phyloP scores from a whole-genome alignment of 2,113 vertebrate species.

The Sander vitreus region DNA sequence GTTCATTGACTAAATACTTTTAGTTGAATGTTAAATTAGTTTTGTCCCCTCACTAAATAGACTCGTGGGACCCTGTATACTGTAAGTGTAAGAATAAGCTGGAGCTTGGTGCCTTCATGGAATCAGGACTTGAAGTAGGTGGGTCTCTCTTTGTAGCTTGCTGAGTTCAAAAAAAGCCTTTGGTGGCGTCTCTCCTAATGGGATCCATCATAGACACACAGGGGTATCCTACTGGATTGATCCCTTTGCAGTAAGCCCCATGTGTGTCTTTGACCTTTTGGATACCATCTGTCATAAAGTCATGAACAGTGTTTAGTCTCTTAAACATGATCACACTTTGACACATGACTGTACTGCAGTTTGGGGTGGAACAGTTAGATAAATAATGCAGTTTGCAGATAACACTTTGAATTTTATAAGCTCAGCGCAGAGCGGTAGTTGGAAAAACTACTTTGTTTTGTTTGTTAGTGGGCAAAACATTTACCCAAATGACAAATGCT shows the following conservation, averaged over 20 bases:
- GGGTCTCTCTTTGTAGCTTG: conserved; percentile 77
- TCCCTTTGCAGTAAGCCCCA: conserved; percentile 67
- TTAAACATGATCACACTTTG: conserved; percentile 22
- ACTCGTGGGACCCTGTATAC: conserved; percentile 28
- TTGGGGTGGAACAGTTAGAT: not conserved
- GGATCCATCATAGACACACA: conserved; percentile 54
- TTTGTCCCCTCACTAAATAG: conserved; percentile 42
- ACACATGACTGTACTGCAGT: conserved; percentile 6
- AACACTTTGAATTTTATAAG: not conserved
- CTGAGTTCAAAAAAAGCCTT: conserved; percentile 81
- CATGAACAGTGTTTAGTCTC: conserved; percentile 50
- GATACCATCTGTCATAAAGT: conserved; percentile 70
- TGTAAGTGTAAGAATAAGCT: conserved; percentile 47
- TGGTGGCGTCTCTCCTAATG: conserved; percentile 66
- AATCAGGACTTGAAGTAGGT: conserved; percentile 43
- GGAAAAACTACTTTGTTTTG: not conserved
- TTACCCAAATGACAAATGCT: not conserved
- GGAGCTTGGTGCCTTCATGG: conserved; percentile 51
- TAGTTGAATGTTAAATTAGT: conserved; percentile 39
- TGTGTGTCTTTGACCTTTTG: conserved; percentile 83
- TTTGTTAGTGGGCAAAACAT: not conserved
- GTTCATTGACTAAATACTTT: conserved; percentile 14
- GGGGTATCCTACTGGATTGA: conserved; percentile 63
- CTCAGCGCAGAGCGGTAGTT: not conserved
- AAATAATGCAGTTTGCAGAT: not conserved